Evolutionary conservation across 92 coral and sea anemone species (phyloP).

Genomic region (Heliopora coerulea): DNA sequence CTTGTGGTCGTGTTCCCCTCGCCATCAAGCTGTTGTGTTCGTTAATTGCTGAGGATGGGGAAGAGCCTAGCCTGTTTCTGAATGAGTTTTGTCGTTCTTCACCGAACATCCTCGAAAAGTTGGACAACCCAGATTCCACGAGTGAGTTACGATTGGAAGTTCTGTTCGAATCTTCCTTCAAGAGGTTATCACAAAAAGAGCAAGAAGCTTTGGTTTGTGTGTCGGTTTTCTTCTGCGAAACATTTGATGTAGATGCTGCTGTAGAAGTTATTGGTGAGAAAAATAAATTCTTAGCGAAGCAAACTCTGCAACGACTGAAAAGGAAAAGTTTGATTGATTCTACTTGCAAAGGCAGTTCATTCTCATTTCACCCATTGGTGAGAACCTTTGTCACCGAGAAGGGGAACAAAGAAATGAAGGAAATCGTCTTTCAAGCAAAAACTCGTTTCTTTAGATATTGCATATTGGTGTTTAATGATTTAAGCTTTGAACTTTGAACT

Average conservation of each 20-base stretch:
- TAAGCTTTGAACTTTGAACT: too few species aligned
- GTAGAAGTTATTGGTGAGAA: constrained; percentile 19
- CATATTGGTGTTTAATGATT: not conserved
- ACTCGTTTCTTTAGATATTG: constrained; percentile 15
- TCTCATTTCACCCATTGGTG: constrained; percentile 42
- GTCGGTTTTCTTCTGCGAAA: constrained; percentile 21
- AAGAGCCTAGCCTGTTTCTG: not conserved
- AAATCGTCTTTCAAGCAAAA: constrained; percentile 7
- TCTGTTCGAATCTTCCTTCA: constrained; percentile 27
- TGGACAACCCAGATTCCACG: not conserved
- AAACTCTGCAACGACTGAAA: not conserved
- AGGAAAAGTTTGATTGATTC: constrained; percentile 23
- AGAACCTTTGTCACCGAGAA: constrained; percentile 33
- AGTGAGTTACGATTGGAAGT: constrained; percentile 16
- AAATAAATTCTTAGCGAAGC: not conserved
- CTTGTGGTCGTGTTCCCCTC: constrained; percentile 41
- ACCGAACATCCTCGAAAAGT: not conserved
- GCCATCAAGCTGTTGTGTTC: constrained; percentile 47
- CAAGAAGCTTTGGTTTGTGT: constrained; percentile 27
- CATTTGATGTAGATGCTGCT: constrained; percentile 30
- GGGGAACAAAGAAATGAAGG: constrained; percentile 31
- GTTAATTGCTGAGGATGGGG: not conserved
- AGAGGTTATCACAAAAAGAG: constrained; percentile 10
- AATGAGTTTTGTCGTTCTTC: constrained; percentile 4
- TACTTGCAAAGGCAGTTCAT: not conserved